These are phyloP conservation scores for Disparrhopalites patrizii DNA, from an alignment of 2,888 invertebrate species.

Conservation along the genomic window DNA sequence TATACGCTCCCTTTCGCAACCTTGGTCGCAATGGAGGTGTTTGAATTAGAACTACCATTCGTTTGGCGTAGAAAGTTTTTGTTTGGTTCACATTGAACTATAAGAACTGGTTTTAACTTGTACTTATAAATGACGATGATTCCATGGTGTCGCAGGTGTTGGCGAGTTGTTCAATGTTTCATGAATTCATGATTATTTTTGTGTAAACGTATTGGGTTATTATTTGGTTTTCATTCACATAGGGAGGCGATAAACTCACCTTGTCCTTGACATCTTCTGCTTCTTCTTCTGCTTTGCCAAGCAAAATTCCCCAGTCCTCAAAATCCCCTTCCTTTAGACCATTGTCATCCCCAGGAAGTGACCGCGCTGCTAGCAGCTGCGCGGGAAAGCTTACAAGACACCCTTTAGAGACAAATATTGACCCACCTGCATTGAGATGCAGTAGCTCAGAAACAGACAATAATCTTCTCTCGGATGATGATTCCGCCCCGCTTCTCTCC, in stretches of 20 bases:
- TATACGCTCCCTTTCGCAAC: too few relatives aligned
- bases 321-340: constrained; percentile 14
- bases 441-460: constrained; percentile 3
- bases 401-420: background rate
- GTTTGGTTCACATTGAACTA: too few relatives aligned
- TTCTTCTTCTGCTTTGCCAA: constrained; percentile 10
- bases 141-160: too few relatives aligned
- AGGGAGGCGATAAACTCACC: constrained; percentile 49
- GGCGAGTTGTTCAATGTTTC: too few relatives aligned
- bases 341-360: background rate
- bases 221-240: constrained; percentile 35
- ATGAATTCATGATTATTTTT: too few relatives aligned
- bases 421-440: background rate
- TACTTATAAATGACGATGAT: too few relatives aligned
- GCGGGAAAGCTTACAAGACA: background rate
- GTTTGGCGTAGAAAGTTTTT: too few relatives aligned
- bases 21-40: too few relatives aligned
- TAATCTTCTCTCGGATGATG: constrained; percentile 30
- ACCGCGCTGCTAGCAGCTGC: background rate
- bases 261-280: constrained; percentile 45
- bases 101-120: too few relatives aligned
- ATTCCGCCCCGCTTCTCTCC: constrained; percentile 41
- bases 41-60: too few relatives aligned
- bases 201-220: too few relatives aligned
- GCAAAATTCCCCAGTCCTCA: constrained; percentile 13